Base-by-base conservation (phyloP, 1,140 invertebrate genomes). In the Conus ventricosus region DNA sequence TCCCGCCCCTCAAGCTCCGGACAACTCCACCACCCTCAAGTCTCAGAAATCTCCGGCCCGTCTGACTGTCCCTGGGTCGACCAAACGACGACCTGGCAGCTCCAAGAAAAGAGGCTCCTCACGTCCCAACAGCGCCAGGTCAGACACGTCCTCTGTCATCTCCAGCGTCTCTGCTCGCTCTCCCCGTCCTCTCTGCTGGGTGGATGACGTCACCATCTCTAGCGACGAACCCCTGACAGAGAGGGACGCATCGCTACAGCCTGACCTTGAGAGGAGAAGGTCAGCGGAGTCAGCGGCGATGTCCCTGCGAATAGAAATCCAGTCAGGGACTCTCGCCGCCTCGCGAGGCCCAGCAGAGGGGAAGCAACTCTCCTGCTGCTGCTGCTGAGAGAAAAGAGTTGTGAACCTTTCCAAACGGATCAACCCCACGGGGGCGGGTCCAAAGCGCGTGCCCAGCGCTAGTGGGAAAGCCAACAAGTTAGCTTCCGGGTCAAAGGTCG, bases 191-290 rank as follows among this genome's bases (percentile, higher is more conserved):
- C 54, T 7, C 54, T 89, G 88, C 80, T 91, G 90, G 90, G 89
- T 91, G 20, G 90, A 91, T 84, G 87, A 89, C 57, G 84, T 87
- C 20, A 91, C 88, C 54, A 84, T 91, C 17, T 89, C 90, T 51
- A 91, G 88, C 85, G 63, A n/a, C 20, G 57, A 55, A 20, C 60
- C 86, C n/a, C 7, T 39, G n/a, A 20, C 55, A 5, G 78, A 80
- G 78, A 39, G 78, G 25, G 23, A 25, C 20, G 15, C 5, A 23
- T 5, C 23, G 0, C 3, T 25, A 4, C n/a, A 54, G 5, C 4
- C 8, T 8, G 75, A 55, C 39, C 27, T 15, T 2, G 15, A 20
- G 8, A 1, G 23, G 54, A 25, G 11, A 51, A 20, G 4, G 27
- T 20, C n/a, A 20, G 55, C 0, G 5, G 23, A 15, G 15, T 15